A percentile compares a stretch with the other conserved stretches of the same genome.
These are phyloP conservation scores for Anolis carolinensis DNA, from an alignment of 2,113 vertebrate genomes.

Conservation along the genomic window DNA sequence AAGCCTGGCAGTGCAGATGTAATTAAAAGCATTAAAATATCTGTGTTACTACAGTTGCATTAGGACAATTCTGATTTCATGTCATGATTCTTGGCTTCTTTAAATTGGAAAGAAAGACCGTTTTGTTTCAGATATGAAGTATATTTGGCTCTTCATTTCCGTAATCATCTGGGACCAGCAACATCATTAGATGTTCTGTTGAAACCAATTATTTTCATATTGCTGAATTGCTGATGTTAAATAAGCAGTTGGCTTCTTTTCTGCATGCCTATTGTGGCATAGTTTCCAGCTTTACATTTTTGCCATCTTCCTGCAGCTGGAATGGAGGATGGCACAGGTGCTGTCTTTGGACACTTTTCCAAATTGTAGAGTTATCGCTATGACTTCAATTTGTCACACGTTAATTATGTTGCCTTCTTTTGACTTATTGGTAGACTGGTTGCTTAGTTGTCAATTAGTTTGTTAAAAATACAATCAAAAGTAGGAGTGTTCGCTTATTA, in stretches of 20 bases:
- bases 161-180: background rate
- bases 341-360: background rate
- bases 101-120: background rate
- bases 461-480: slow-evolving; percentile 4
- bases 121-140: background rate
- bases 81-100: background rate
- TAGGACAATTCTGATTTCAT: background rate
- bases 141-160: background rate
- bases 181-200: background rate
- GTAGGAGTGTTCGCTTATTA: background rate
- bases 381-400: background rate
- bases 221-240: background rate
- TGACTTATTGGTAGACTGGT: background rate
- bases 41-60: background rate
- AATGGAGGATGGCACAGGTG: background rate
- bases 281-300: background rate
- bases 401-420: background rate
- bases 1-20: background rate
- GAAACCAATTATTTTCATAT: background rate
- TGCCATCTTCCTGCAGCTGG: slow-evolving; percentile 1
- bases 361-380: background rate
- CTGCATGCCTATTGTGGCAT: background rate
- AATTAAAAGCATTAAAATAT: background rate
- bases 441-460: background rate
- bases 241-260: background rate